Evolutionary conservation across 2,113 vertebrate species (phyloP), one percentile per base, ranked within the genome.

Genomic region (Diphyllodes magnificus): DNA sequence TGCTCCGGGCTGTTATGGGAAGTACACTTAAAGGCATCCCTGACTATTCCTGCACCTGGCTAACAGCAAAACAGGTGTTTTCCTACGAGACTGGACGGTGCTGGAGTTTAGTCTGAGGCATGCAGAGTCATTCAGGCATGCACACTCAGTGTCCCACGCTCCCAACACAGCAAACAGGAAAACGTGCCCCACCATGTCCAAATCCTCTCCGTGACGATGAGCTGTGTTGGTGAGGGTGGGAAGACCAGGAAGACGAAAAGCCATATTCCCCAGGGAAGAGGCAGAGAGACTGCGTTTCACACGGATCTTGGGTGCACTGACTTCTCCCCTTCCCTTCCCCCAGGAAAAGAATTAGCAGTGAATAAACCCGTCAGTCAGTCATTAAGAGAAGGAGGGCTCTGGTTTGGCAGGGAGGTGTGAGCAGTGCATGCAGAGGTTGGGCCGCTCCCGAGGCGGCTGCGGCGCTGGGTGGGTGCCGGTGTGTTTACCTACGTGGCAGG

Each of bases 401-500:
- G 9, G 35, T 95, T 92, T 94, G 97, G 94, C 72, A 51, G 22
- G 95, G 95, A 91, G 90, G 92, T 94, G 96, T 97, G 98, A 97
- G 97, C 94, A 78, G 97, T 93, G 95, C 98, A 98, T 98, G 98
- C 98, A 98, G 87, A 76, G 91, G 61, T 81, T 13, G 95, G 73
- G 95, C 86, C 3, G 33, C 91, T 86, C 86, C 53, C 20, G 40
- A 23, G 97, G 84, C 68, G 31, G 93, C 95, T 88, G 88, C 56
- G 49, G 70, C 51, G 68, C 86, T 61, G 57, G 94, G 94, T n/a
- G 49, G 92, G 90, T 94, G 96, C 81, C 71, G 65, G 88, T 80
- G 68, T 96, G 97, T 98, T 98, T 99, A 99, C 99, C 99, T 99
- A 99, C 97, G 97, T 97, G 97, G 98, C 98, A 97, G 97, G 98